phyloP scores from a whole-genome alignment of 2,113 vertebrate genomes.

The Crotalus tigris region DNA sequence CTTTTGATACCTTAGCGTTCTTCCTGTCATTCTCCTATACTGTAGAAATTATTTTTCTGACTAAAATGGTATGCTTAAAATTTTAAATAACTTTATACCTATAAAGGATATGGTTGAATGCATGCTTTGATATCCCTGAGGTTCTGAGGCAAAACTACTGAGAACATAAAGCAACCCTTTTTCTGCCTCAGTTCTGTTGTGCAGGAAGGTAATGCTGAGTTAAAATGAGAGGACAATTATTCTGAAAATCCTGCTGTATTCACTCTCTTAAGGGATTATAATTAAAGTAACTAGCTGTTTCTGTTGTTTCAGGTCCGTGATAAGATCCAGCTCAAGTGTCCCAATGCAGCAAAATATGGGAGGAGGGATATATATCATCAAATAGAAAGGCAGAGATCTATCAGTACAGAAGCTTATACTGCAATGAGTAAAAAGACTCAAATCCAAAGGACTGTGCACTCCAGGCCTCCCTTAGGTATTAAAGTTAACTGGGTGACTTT shows the following conservation, averaged over 20 bases:
- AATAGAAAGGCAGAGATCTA: background rate
- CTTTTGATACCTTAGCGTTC: background rate
- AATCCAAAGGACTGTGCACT: background rate
- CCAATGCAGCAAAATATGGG: background rate
- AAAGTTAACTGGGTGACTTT: background rate
- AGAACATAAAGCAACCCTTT: background rate
- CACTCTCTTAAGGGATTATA: slow-evolving; percentile 14
- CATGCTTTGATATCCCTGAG: background rate
- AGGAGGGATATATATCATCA: background rate
- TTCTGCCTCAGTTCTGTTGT: background rate
- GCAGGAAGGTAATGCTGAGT: slow-evolving; percentile 5
- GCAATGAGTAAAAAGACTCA: background rate
- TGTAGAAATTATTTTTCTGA: background rate
- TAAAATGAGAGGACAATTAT: slow-evolving; percentile 17
- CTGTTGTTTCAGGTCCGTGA: slow-evolving; percentile 24
- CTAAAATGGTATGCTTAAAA: background rate
- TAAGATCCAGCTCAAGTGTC: slow-evolving; percentile 4
- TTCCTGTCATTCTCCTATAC: background rate
- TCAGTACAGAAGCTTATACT: background rate
- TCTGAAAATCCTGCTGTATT: slow-evolving; percentile 9
- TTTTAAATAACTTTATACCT: background rate
- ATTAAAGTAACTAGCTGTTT: slow-evolving; percentile 21
- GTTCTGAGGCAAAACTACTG: slow-evolving; percentile 2
- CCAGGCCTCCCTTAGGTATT: background rate
- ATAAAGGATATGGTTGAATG: background rate